Percentiles rank a stretch among this genome's conserved stretches.
Evolutionary conservation across 2,888 invertebrate species (phyloP).

Genomic region (Phengaris arion): DNA sequence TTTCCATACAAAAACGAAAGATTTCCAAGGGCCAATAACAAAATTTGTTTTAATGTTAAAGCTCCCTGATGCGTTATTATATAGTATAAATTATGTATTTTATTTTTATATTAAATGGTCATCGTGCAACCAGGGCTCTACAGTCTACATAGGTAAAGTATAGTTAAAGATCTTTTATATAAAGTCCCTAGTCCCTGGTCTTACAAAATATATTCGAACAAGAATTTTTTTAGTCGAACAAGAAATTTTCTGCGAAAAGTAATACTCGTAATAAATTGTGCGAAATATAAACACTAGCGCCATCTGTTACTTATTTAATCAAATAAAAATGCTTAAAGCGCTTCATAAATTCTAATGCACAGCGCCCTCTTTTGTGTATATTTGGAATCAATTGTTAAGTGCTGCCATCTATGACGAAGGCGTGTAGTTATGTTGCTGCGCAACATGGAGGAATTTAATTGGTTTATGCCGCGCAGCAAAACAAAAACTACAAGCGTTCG

Average conservation of each 20-base stretch:
- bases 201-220: neutral
- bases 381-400: neutral
- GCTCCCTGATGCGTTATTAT: too few species aligned
- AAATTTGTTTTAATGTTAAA: too few species aligned
- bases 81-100: too few species aligned
- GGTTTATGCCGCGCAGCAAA: neutral
- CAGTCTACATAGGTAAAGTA: too few species aligned
- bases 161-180: too few species aligned
- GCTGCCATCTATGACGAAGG: neutral
- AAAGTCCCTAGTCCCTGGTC: neutral
- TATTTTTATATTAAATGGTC: too few species aligned
- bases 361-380: slow-evolving; percentile 4
- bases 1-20: too few species aligned
- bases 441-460: too few species aligned
- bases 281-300: neutral
- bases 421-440: neutral
- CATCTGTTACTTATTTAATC: neutral
- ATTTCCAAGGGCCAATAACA: too few species aligned
- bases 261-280: neutral
- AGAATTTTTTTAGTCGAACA: neutral
- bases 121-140: too few species aligned
- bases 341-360: neutral
- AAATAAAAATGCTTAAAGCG: neutral
- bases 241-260: neutral
- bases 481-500: neutral